phyloP scores from a whole-genome alignment of 2,888 invertebrate genomes.

The Drosophila subsilvestris region DNA sequence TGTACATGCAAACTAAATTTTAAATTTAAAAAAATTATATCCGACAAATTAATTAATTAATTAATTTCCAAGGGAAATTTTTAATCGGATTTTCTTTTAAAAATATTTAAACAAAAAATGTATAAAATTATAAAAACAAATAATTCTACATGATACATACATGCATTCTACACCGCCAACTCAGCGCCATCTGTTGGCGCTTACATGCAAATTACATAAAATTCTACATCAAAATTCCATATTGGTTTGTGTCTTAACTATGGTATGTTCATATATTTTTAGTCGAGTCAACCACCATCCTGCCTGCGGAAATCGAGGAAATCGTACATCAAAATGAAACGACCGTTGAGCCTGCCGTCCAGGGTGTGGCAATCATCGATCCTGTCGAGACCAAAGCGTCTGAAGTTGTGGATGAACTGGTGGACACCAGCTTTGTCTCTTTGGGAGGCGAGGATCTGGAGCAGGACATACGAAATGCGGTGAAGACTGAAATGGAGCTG shows the following conservation, averaged over 20 bases:
- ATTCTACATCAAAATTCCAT: background rate
- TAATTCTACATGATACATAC: background rate
- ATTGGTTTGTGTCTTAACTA: background rate
- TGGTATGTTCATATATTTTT: conserved; percentile 4
- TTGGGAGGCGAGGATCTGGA: conserved; percentile 67
- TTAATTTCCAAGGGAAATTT: too few relatives aligned
- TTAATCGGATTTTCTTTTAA: too few relatives aligned
- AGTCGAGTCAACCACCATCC: conserved; percentile 65
- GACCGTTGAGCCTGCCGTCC: background rate
- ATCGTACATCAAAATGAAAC: conserved; percentile 26
- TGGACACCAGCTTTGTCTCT: conserved; percentile 51
- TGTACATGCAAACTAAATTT: too few relatives aligned
- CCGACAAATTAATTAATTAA: too few relatives aligned
- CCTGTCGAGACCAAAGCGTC: conserved; percentile 23
- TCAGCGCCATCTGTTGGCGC: too few relatives aligned
- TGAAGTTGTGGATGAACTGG: conserved; percentile 49
- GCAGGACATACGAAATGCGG: conserved; percentile 73
- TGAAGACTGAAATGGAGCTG: conserved; percentile 70
- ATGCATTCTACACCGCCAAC: too few relatives aligned
- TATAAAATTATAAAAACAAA: background rate
- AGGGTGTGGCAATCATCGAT: conserved; percentile 12
- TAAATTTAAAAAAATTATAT: too few relatives aligned
- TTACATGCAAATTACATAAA: too few relatives aligned
- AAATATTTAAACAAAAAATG: background rate
- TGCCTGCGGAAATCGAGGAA: conserved; percentile 30